phyloP scores from a whole-genome alignment of 2,113 vertebrate species.

The Hylia prasina region DNA sequence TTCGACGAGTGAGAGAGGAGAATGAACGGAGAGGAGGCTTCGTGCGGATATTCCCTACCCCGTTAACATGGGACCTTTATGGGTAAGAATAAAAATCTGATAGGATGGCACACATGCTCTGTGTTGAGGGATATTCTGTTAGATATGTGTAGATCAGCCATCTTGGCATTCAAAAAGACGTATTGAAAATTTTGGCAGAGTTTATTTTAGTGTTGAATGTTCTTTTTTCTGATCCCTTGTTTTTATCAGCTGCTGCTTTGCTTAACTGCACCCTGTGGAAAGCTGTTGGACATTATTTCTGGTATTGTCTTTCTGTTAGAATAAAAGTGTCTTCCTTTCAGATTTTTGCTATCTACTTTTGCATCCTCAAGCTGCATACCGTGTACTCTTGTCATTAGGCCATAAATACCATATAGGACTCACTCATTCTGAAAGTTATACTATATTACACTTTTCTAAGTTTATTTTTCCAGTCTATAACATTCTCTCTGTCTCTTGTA shows the following conservation, averaged over 20 bases:
- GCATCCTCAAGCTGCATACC: neutral
- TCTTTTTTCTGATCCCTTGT: neutral
- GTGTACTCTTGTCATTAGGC: neutral
- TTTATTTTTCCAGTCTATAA: neutral
- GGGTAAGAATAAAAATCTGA: slow-evolving; percentile 72
- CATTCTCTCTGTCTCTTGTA: neutral
- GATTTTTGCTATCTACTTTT: neutral
- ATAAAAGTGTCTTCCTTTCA: neutral
- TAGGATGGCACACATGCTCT: neutral
- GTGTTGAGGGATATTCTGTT: neutral
- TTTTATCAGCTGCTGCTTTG: neutral
- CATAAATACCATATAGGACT: neutral
- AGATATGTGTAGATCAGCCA: neutral
- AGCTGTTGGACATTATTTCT: neutral
- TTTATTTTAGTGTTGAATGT: neutral
- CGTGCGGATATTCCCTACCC: slow-evolving; percentile 91
- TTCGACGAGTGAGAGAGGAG: slow-evolving; percentile 89
- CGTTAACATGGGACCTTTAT: slow-evolving; percentile 90
- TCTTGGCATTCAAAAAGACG: neutral
- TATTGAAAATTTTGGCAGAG: neutral
- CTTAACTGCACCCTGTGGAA: neutral
- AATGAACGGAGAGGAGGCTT: slow-evolving; percentile 91
- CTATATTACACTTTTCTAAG: neutral
- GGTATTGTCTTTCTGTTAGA: neutral
- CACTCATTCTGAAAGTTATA: neutral